Percentiles rank a stretch among this genome's conserved stretches.
Conservation (phyloP, 2,888 invertebrate genomes). For the Chamaedrilus cognettii region DNA sequence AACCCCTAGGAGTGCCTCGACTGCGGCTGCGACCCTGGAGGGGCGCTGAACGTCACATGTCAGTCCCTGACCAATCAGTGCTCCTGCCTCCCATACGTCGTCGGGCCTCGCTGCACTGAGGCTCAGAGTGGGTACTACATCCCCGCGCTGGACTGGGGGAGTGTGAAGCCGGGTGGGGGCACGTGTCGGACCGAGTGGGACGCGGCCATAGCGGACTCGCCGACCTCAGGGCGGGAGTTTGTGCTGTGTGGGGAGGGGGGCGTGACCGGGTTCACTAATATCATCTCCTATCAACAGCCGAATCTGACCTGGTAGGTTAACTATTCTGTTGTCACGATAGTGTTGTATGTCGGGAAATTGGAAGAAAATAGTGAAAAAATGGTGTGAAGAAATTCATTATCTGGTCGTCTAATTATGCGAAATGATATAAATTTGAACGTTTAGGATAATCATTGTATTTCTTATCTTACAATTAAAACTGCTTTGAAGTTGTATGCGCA, state of each 20-base stretch:
- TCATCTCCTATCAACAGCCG: not conserved
- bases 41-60: constrained; percentile 26
- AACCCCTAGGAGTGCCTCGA: constrained; percentile 29
- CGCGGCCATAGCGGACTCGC: constrained; percentile 8
- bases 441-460: no score
- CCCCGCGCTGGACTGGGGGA: constrained; percentile 26
- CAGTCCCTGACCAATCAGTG: constrained; percentile 32
- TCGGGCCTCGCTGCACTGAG: constrained; percentile 23
- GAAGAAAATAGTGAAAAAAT: no score
- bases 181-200: constrained; percentile 27
- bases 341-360: no score
- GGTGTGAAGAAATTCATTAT: no score
- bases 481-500: no score
- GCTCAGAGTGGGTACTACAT: constrained; percentile 23
- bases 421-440: no score
- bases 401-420: no score
- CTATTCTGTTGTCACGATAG: no score
- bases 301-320: constrained; percentile 1
- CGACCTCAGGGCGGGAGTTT: constrained; percentile 26
- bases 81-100: constrained; percentile 26
- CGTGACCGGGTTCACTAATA: not conserved
- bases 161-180: constrained; percentile 27
- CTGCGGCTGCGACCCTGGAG: constrained; percentile 36
- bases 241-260: constrained; percentile 1
- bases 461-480: no score